Evolutionary conservation across 2,888 invertebrate genomes (phyloP).

Genomic region (Cynaeus angustus): DNA sequence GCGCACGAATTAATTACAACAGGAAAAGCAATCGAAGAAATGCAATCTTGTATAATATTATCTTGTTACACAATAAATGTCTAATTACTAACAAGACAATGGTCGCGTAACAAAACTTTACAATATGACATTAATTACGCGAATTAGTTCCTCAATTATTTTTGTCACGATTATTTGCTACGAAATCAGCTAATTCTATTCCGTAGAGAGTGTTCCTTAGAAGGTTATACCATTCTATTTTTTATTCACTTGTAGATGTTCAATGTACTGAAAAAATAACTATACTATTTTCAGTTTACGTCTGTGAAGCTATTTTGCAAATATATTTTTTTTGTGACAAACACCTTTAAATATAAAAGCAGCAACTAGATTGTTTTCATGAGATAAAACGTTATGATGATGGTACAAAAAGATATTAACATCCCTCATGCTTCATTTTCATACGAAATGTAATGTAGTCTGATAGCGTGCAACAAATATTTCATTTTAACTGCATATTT

Average conservation of each 20-base stretch:
- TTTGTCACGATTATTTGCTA: conserved; percentile 4
- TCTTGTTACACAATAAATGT: conserved; percentile 15
- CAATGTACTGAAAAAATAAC: too few relatives aligned
- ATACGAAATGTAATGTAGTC: conserved; percentile 10
- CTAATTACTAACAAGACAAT: conserved; percentile 18
- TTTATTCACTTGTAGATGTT: too few relatives aligned
- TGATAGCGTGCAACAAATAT: conserved; percentile 21
- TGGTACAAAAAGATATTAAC: conserved; percentile 35
- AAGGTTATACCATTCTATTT: too few relatives aligned
- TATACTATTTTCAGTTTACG: too few relatives aligned
- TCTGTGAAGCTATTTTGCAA: too few relatives aligned
- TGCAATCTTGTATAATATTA: too few relatives aligned
- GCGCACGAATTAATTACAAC: background rate
- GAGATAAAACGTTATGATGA: conserved; percentile 16
- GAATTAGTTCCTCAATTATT: conserved; percentile 26
- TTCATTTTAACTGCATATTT: conserved; percentile 42
- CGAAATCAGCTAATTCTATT: background rate
- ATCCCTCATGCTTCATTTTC: conserved; percentile 35
- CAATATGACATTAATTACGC: conserved; percentile 13
- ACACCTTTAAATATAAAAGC: background rate
- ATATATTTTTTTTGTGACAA: too few relatives aligned
- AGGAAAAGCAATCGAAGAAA: conserved; percentile 8
- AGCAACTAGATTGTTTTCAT: conserved; percentile 17
- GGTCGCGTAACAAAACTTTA: conserved; percentile 20
- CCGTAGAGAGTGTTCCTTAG: background rate